Evolutionary conservation across 2,797 vertebrate genomes (phyloP).

Genomic region (Meda fulgida): DNA sequence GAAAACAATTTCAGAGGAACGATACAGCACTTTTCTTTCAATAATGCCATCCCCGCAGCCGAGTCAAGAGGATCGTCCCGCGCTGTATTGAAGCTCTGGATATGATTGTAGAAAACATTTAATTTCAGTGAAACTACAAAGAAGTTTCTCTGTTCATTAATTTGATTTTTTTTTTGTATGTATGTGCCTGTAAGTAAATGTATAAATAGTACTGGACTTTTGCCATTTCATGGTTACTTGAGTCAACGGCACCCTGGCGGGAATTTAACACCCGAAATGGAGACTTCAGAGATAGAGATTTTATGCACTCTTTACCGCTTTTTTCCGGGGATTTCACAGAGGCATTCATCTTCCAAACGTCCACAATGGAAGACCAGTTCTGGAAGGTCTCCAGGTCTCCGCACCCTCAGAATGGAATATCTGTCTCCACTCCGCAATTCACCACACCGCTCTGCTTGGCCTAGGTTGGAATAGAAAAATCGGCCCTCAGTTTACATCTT

Average conservation of each 20-base stretch:
- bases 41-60: slow-evolving; percentile 12
- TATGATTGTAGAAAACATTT: slow-evolving; percentile 57
- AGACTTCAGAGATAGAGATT: slow-evolving; percentile 35
- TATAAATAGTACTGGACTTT: slow-evolving; percentile 61
- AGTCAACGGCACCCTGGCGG: slow-evolving; percentile 38
- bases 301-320: slow-evolving; percentile 44
- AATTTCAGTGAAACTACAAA: slow-evolving; percentile 50
- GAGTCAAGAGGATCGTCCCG: slow-evolving; percentile 20
- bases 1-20: slow-evolving; percentile 63
- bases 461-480: slow-evolving; percentile 56
- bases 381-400: slow-evolving; percentile 54
- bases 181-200: slow-evolving; percentile 59
- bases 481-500: slow-evolving; percentile 53
- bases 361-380: slow-evolving; percentile 45
- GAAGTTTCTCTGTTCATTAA: slow-evolving; percentile 43
- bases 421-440: slow-evolving; percentile 56
- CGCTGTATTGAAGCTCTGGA: slow-evolving; percentile 47
- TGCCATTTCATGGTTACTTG: slow-evolving; percentile 43
- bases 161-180: slow-evolving; percentile 47
- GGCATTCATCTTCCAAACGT: slow-evolving; percentile 48
- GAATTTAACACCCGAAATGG: slow-evolving; percentile 43
- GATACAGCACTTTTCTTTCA: slow-evolving; percentile 91
- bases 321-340: slow-evolving; percentile 52
- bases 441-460: slow-evolving; percentile 50
- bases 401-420: slow-evolving; percentile 64